Evolutionary conservation across 2,113 vertebrate genomes (phyloP).

Genomic region (Caretta caretta): DNA sequence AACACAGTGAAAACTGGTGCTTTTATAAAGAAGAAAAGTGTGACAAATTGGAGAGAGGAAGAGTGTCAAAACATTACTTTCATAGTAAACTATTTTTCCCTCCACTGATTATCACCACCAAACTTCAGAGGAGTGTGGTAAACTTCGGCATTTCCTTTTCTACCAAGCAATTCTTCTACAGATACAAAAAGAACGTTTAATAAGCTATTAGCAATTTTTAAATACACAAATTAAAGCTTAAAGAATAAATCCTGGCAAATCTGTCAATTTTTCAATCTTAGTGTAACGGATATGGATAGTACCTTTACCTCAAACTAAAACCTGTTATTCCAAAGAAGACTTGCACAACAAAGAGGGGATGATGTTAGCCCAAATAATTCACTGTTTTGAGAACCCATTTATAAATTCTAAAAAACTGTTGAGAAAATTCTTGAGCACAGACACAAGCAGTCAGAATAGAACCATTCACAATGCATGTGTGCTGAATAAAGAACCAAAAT

Average conservation of each 20-base stretch:
- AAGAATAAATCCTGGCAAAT: background rate
- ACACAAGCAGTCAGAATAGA: background rate
- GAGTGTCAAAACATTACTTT: background rate
- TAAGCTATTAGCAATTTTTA: background rate
- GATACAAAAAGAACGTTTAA: background rate
- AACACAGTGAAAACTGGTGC: background rate
- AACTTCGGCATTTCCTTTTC: background rate
- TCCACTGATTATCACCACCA: background rate
- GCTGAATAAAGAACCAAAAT: background rate
- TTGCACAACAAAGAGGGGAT: background rate
- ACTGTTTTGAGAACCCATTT: background rate
- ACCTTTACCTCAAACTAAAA: background rate
- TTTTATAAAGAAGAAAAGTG: background rate
- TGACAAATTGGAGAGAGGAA: background rate
- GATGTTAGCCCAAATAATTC: background rate
- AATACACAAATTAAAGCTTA: background rate
- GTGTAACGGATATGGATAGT: background rate
- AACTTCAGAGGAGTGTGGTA: background rate
- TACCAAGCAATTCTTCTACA: background rate
- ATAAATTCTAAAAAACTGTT: background rate
- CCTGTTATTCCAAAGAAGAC: background rate
- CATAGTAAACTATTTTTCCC: background rate
- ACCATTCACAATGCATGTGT: accelerated
- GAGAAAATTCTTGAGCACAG: background rate
- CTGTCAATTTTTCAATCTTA: background rate